phyloP scores from a whole-genome alignment of 2,888 invertebrate species.

The Osedax fenrisi region DNA sequence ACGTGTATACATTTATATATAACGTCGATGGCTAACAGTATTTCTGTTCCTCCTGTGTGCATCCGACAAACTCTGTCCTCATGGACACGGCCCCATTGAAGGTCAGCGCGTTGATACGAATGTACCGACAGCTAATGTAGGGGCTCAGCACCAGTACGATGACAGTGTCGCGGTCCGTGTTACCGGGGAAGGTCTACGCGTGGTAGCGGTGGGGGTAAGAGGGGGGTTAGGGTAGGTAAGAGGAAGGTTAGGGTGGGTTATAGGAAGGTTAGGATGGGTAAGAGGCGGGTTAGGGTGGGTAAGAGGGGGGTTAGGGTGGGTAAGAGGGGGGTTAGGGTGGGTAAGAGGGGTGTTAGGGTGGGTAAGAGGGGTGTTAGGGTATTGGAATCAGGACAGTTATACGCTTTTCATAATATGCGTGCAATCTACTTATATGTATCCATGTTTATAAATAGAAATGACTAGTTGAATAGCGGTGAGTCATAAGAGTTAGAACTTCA shows the following conservation, averaged over 20 bases:
- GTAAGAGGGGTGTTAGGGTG: neutral
- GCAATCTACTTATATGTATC: too few species aligned
- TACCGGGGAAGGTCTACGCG: conserved; percentile 3
- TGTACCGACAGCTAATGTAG: conserved; percentile 5
- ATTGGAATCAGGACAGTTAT: too few species aligned
- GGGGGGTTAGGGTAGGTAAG: neutral
- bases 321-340: neutral
- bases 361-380: neutral
- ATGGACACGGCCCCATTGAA: conserved; percentile 12
- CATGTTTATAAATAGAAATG: too few species aligned
- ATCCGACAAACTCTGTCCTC: conserved; percentile 20
- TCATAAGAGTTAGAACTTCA: too few species aligned
- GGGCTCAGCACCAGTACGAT: conserved; percentile 6
- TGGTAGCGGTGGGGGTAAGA: neutral
- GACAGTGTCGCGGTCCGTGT: conserved; percentile 11
- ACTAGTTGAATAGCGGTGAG: too few species aligned
- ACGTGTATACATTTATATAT: too few species aligned
- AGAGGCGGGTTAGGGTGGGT: neutral
- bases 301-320: neutral
- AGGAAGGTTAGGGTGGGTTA: neutral
- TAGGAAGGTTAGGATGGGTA: neutral
- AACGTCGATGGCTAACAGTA: too few species aligned
- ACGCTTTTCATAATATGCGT: too few species aligned
- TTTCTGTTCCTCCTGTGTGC: conserved; percentile 25
- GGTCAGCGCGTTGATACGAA: conserved; percentile 20